A percentile compares a stretch with the other conserved stretches of the same genome.
These are phyloP conservation scores for Eleginops maclovinus DNA, from an alignment of 2,113 vertebrate genomes.

Conservation along the genomic window DNA sequence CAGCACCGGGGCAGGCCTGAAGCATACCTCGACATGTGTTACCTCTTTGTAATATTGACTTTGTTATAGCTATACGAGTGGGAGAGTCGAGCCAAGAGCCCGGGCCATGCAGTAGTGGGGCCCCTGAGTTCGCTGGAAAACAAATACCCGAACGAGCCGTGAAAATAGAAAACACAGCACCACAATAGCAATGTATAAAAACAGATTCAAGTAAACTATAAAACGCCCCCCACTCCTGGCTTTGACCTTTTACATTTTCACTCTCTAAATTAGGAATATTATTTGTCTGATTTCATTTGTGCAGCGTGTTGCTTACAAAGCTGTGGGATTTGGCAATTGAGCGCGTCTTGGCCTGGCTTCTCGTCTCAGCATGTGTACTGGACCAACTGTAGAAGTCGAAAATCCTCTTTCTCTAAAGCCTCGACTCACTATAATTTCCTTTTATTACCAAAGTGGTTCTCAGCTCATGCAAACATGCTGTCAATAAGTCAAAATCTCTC, in stretches of 20 bases:
- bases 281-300: conserved; percentile 52
- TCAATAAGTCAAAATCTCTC: neutral
- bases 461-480: neutral
- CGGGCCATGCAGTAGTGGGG: conserved; percentile 70
- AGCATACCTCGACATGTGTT: conserved; percentile 85
- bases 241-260: conserved; percentile 52
- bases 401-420: conserved; percentile 38
- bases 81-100: conserved; percentile 78
- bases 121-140: conserved; percentile 76
- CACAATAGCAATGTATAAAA: conserved; percentile 67
- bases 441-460: conserved; percentile 22
- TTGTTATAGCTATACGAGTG: conserved; percentile 84
- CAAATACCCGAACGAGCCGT: conserved; percentile 72
- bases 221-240: conserved; percentile 35
- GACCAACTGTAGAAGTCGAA: conserved; percentile 49
- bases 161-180: conserved; percentile 73
- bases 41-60: conserved; percentile 85
- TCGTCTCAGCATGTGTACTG: conserved; percentile 47
- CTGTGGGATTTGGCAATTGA: conserved; percentile 55
- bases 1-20: conserved; percentile 73
- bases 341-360: conserved; percentile 48
- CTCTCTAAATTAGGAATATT: conserved; percentile 59
- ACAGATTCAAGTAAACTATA: conserved; percentile 58
- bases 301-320: conserved; percentile 50
- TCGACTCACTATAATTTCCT: conserved; percentile 47